These are phyloP conservation scores for Cephus pulcher DNA, from an alignment of 2,888 invertebrate species.

Conservation along the genomic window DNA sequence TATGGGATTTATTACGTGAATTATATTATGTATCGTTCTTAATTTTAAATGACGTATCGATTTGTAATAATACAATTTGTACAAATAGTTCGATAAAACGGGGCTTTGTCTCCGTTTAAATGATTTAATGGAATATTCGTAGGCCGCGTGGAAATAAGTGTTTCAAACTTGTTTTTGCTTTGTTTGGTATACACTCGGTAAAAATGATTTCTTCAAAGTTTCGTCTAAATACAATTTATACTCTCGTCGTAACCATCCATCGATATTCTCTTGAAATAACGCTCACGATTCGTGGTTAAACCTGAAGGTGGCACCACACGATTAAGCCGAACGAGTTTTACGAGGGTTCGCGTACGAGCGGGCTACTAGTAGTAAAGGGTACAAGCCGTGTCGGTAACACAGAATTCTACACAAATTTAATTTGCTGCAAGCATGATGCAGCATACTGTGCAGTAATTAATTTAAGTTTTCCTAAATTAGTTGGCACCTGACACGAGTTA, in stretches of 20 bases:
- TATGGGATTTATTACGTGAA: neutral
- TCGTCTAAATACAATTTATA: neutral
- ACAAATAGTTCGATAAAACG: neutral
- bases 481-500: conserved; percentile 20
- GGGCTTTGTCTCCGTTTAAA: neutral
- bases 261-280: neutral
- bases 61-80: neutral
- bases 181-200: neutral
- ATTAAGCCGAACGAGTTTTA: neutral
- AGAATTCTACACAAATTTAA: conserved; percentile 6
- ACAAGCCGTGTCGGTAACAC: conserved; percentile 13
- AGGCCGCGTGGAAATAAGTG: too few relatives aligned
- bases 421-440: neutral
- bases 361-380: neutral
- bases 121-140: neutral
- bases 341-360: neutral
- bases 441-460: conserved; percentile 14
- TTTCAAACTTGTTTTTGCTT: too few relatives aligned
- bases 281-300: neutral
- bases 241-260: neutral
- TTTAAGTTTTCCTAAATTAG: conserved; percentile 20
- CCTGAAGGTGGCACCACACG: neutral
- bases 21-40: too few relatives aligned
- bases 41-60: neutral
- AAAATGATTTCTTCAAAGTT: neutral